Base-by-base conservation (phyloP, 1,140 invertebrate genomes). In the Pentalonia nigronervosa region DNA sequence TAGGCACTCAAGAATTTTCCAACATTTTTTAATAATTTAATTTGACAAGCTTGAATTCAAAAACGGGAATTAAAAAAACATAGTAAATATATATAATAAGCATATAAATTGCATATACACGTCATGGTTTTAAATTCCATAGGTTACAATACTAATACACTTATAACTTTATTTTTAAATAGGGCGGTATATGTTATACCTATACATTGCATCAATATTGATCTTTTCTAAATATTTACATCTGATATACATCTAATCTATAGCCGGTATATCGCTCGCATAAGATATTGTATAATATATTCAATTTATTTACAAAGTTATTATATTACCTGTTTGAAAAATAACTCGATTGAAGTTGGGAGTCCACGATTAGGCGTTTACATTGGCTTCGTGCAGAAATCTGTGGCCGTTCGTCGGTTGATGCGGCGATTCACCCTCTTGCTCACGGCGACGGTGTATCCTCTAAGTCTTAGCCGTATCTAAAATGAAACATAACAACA, bases 361-460 rank as follows among this genome's bases (percentile, higher is more conserved):
- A 93, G 76, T 93, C 91, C 91, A 93, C 91, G 91, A 56, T 93
- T 93, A 93, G 81, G 91, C 91, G 81, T 93, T 93, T 86, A 93
- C 91, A 93, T 93, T 93, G 67, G 91, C 91, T 86, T 86, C 81
- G n/a, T 56, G 81, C 91, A 93, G 48, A 45, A 93, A 93, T 93
- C 45, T 9, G 67, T 50, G 47, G 1, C 23, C 48, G 91, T 86
- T 86, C 20, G 7, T 45, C 81, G 81, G 9, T 45, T 23, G 21
- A 30, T 41, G n/a, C 47, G 7, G 34, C 47, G 56, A 67, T 67
- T 45, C 34, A 36, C 67, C 50, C 45, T 83, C 67, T 50, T 21
- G 36, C 30, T 56, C 45, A 53, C 88, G 23, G 36, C 34, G 23
- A 7, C 7, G 1, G 20, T 60, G 2, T 36, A 34, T 36, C 50